Percentiles rank a stretch among this genome's conserved stretches.
Conservation (phyloP, 2,888 invertebrate species). For the Drosophila pegasa region DNA sequence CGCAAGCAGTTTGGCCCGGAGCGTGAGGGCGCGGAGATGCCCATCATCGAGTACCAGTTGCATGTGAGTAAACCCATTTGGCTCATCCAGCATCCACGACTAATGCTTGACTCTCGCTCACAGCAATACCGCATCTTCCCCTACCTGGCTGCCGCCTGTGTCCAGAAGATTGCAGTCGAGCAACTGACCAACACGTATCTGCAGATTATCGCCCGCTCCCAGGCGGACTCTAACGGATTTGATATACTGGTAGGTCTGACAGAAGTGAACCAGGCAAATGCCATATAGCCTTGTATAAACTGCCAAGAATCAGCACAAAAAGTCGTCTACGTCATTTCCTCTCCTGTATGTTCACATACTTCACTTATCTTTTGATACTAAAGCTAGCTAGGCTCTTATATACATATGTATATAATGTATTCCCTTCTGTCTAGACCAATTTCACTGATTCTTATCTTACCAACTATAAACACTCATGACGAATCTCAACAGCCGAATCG, state of each 20-base stretch:
- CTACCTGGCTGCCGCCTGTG: conserved; percentile 88
- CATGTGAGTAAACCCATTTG: conserved; percentile 86
- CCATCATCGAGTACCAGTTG: conserved; percentile 92
- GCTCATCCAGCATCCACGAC: background rate
- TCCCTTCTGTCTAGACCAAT: background rate
- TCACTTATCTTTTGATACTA: background rate
- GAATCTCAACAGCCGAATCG: too few relatives aligned
- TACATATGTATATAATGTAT: too few relatives aligned
- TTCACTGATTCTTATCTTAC: background rate
- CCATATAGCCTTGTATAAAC: too few relatives aligned
- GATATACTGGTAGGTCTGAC: conserved; percentile 84
- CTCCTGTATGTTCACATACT: background rate
- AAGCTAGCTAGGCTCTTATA: too few relatives aligned
- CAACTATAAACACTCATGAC: too few relatives aligned
- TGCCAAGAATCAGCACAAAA: too few relatives aligned
- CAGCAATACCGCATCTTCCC: conserved; percentile 91
- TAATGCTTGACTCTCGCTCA: conserved; percentile 15
- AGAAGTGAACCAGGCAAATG: too few relatives aligned
- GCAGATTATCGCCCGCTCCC: conserved; percentile 89
- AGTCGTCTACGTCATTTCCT: too few relatives aligned
- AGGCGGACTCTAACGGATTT: conserved; percentile 84
- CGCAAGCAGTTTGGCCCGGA: conserved; percentile 91
- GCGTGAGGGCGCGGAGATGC: conserved; percentile 87
- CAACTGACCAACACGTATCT: conserved; percentile 89
- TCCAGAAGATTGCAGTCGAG: conserved; percentile 88